Percentiles rank a stretch among this genome's conserved stretches.
These are phyloP conservation scores for Beroe ovata DNA, from an alignment of 37 sponge, comb jelly and placozoan species.

Conservation along the genomic window DNA sequence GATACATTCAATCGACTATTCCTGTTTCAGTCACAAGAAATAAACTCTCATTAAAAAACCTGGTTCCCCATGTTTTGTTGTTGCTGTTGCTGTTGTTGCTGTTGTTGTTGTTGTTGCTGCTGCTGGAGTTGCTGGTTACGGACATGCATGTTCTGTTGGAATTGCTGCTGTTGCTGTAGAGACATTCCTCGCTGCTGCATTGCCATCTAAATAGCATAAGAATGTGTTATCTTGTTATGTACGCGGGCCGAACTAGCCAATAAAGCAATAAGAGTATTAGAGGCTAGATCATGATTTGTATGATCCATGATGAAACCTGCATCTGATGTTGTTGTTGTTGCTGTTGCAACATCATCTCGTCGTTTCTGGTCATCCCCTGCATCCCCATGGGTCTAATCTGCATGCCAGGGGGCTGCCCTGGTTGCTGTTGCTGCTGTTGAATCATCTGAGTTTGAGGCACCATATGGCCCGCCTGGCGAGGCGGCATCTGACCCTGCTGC, in stretches of 20 bases:
- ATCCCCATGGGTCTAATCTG: background rate
- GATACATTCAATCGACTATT: no score
- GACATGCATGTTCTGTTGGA: slow-evolving; percentile 40
- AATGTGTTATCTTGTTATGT: no score
- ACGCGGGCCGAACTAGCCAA: no score
- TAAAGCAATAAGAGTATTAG: no score
- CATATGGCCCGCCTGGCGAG: background rate
- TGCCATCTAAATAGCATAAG: slow-evolving; percentile 39
- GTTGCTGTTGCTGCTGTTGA: background rate
- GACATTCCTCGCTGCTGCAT: slow-evolving; percentile 52
- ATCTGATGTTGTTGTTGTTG: slow-evolving; percentile 62
- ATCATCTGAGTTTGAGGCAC: slow-evolving; percentile 23
- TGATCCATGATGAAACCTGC: no score
- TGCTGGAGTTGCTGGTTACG: slow-evolving; percentile 35
- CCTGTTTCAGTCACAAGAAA: no score
- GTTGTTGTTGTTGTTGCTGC: slow-evolving; percentile 27
- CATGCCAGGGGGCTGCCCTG: background rate
- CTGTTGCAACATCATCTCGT: slow-evolving; percentile 66
- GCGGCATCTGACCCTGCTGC: slow-evolving; percentile 1
- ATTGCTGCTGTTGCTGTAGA: slow-evolving; percentile 51
- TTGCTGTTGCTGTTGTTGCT: slow-evolving; percentile 40
- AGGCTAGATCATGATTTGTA: no score
- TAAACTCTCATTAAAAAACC: background rate
- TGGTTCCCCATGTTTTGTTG: background rate
- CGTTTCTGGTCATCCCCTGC: background rate